These are phyloP conservation scores for Podargus strigoides DNA, from an alignment of 2,797 vertebrate genomes.

Conservation along the genomic window DNA sequence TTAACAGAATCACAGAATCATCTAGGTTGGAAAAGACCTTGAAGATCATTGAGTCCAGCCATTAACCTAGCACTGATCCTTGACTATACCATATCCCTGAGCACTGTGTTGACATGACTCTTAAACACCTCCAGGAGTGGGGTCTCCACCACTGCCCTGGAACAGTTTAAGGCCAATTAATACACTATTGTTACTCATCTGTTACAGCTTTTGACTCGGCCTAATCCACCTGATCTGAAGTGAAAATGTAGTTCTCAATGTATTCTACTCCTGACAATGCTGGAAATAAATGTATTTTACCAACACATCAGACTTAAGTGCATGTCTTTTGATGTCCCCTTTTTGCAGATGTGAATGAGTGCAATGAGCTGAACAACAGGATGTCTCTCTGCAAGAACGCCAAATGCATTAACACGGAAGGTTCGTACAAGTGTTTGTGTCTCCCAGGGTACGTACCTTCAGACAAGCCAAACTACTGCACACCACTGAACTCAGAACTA, in stretches of 20 bases:
- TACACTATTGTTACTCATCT: not conserved
- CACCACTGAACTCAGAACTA: conserved; percentile 75
- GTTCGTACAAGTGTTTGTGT: conserved; percentile 92
- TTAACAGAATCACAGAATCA: too few relatives aligned
- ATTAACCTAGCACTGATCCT: too few relatives aligned
- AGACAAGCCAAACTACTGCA: conserved; percentile 91
- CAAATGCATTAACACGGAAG: conserved; percentile 93
- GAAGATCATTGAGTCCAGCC: too few relatives aligned
- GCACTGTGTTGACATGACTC: too few relatives aligned
- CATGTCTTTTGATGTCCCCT: not conserved
- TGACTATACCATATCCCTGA: too few relatives aligned
- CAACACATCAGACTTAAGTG: not conserved
- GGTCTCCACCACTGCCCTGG: too few relatives aligned
- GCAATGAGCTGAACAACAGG: conserved; percentile 88
- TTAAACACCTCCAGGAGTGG: too few relatives aligned
- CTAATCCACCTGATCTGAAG: not conserved
- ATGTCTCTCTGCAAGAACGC: conserved; percentile 97
- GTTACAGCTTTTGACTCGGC: not conserved
- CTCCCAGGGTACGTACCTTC: conserved; percentile 87
- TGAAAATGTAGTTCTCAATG: not conserved
- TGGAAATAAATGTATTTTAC: not conserved
- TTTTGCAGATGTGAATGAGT: conserved; percentile 92
- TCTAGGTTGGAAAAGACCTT: too few relatives aligned
- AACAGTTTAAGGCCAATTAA: not conserved
- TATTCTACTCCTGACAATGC: not conserved